Percentiles rank a stretch among this genome's conserved stretches.
Evolutionary conservation across 2,888 invertebrate species (phyloP).

Genomic region (Diarsia dahlii): DNA sequence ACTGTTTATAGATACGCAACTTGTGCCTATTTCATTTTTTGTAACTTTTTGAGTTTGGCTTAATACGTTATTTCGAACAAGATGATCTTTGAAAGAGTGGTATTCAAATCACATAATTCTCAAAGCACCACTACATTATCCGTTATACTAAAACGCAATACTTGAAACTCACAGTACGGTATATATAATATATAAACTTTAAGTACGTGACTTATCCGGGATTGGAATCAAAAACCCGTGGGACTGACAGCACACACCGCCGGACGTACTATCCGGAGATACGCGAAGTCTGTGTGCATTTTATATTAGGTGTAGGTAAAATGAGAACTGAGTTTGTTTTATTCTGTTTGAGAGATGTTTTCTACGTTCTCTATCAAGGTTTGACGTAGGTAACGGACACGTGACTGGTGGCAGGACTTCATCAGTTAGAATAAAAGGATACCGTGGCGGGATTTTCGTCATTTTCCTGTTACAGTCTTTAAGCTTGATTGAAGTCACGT

Average conservation of each 20-base stretch:
- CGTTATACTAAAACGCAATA: constrained; percentile 45
- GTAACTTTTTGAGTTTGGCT: background rate
- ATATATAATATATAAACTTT: constrained; percentile 4
- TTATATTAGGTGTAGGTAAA: constrained; percentile 55
- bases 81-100: background rate
- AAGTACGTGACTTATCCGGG: constrained; percentile 55
- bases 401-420: constrained; percentile 40
- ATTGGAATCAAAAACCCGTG: constrained; percentile 54
- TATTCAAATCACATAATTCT: constrained; percentile 20
- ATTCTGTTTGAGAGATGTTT: constrained; percentile 51
- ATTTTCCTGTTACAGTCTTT: constrained; percentile 9
- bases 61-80: background rate
- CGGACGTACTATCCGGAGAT: constrained; percentile 30
- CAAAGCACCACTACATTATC: constrained; percentile 14
- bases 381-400: constrained; percentile 32
- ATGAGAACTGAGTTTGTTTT: constrained; percentile 54
- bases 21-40: no score
- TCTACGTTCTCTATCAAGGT: constrained; percentile 31
- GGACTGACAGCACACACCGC: constrained; percentile 45
- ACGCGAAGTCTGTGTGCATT: constrained; percentile 52
- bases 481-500: constrained; percentile 38
- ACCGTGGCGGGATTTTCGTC: constrained; percentile 4
- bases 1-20: no score
- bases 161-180: constrained; percentile 19
- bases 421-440: constrained; percentile 16